Conservation (phyloP, 2,113 vertebrate species). For the Euleptes europaea region DNA sequence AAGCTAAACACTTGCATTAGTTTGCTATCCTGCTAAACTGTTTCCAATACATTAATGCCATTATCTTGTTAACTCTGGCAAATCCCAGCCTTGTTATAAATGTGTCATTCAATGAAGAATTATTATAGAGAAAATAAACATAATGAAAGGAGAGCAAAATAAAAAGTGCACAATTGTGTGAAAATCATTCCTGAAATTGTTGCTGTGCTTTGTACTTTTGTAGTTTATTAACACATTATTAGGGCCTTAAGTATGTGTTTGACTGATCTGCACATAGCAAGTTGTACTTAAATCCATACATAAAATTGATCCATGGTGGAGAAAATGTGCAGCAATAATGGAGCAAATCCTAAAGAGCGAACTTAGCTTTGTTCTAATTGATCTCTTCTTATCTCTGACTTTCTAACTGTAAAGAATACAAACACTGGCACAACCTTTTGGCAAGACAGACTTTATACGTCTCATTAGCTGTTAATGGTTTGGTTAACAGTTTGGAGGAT, state of each 20-base stretch:
- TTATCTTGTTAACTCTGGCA: slow-evolving; percentile 8
- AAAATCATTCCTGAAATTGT: slow-evolving; percentile 14
- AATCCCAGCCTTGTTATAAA: slow-evolving; percentile 10
- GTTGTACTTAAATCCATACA: slow-evolving; percentile 28
- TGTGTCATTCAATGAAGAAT: not conserved
- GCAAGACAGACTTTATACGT: slow-evolving; percentile 1
- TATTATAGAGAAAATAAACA: not conserved
- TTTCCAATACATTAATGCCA: not conserved
- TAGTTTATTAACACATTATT: slow-evolving; percentile 20
- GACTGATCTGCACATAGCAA: not conserved
- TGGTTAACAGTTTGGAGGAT: slow-evolving; percentile 18
- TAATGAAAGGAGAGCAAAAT: slow-evolving; percentile 9
- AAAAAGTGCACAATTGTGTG: not conserved
- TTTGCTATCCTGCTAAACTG: slow-evolving; percentile 8
- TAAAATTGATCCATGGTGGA: slow-evolving; percentile 6
- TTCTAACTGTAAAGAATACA: slow-evolving; percentile 38
- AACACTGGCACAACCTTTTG: not conserved
- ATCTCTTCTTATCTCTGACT: slow-evolving; percentile 42
- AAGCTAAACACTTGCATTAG: slow-evolving; percentile 6
- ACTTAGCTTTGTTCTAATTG: slow-evolving; percentile 8
- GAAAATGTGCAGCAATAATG: slow-evolving; percentile 4
- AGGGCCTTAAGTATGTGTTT: not conserved
- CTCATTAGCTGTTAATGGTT: slow-evolving; percentile 39
- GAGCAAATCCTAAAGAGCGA: slow-evolving; percentile 33
- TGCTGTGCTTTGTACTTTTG: slow-evolving; percentile 23